phyloP scores from a whole-genome alignment of 2,113 vertebrate genomes.

The Alces alces region DNA sequence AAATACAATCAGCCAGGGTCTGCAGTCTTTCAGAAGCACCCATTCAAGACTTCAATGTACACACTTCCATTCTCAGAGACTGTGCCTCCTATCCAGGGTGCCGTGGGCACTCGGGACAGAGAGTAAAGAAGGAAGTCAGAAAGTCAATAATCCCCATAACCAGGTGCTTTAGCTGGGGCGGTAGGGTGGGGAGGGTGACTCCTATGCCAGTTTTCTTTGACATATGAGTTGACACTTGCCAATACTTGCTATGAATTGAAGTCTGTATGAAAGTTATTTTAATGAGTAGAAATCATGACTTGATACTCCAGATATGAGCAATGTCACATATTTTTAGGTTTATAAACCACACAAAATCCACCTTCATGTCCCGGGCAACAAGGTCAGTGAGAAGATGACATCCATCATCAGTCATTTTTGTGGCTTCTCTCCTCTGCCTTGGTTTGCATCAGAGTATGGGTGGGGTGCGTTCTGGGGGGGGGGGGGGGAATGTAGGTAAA shows the following conservation, averaged over 20 bases:
- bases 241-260: background rate
- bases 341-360: background rate
- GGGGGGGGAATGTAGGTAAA: background rate
- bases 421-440: background rate
- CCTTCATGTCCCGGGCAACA: background rate
- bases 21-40: background rate
- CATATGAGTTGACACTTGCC: background rate
- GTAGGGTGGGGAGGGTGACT: background rate
- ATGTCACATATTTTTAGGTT: background rate
- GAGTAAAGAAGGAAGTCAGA: background rate
- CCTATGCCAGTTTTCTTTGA: background rate
- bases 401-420: background rate
- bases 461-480: background rate
- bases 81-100: background rate
- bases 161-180: background rate
- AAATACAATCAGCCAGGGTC: background rate
- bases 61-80: background rate
- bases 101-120: background rate
- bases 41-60: background rate
- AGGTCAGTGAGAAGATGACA: background rate
- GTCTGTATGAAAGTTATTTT: background rate
- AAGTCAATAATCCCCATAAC: background rate
- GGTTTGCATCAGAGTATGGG: background rate
- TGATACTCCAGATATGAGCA: background rate
- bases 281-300: constrained; percentile 30